Base-by-base conservation (phyloP, 2,113 vertebrate genomes). In the Vidua macroura region DNA sequence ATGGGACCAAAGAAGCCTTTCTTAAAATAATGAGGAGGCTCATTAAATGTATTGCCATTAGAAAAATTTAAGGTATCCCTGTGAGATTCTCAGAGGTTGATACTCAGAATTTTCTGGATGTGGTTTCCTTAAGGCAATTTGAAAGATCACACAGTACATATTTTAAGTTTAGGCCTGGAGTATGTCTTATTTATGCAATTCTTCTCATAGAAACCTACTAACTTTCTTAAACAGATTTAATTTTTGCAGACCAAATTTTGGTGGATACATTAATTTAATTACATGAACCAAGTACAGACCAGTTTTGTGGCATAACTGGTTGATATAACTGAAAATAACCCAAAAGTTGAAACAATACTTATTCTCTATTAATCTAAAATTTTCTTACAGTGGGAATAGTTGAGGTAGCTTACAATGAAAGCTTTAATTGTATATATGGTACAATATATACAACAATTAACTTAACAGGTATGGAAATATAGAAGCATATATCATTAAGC, bases 271-370 rank as follows among this genome's bases (percentile, higher is more conserved):
- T 58, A 48, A 41, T 69, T 62, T 73, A 58, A 74, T 18, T 5
- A 2, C 6, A 53, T 48, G 76, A 66, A 19, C 13, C 7, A 58
- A 39, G 11, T 30, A 35, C 12, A 43, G 25, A 44, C 7, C 4
- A 63, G 20, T 25, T 86, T 33, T 24, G 6, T 48, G 24, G 15
- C 30, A 64, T 28, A 63, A 48, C 18, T 77, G 12, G 24, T 24
- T 0, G 0, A 51, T 20, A 14, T 39, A 51, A 82, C 8, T 59
- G 33, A 90, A 58, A 92, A 27, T 28, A 49, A 52, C 2, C 0
- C 19, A 84, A 21, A 89, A n/a, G 7, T 48, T 83, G 14, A 51
- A 19, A 70, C 2, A 55, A 56, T 12, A 74, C 4, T 13, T 79
- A 48, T 41, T 83, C 19, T 35, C 15, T 72, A 22, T 60, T 66